These are phyloP conservation scores for Amia ocellicauda DNA, from an alignment of 2,113 vertebrate species.

Conservation along the genomic window DNA sequence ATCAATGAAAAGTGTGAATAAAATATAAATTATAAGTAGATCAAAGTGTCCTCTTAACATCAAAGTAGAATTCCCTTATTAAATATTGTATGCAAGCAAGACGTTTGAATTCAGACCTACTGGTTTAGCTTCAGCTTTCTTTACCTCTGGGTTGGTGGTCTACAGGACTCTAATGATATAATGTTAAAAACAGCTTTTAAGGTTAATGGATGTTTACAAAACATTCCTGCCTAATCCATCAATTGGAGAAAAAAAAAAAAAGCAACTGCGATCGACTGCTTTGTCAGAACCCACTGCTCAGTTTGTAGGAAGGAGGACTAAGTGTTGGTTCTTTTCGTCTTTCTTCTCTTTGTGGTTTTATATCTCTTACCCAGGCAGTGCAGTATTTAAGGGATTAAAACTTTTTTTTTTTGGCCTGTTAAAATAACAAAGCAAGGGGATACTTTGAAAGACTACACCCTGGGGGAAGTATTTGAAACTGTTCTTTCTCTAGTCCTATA, in stretches of 20 bases:
- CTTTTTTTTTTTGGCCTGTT: constrained; percentile 34
- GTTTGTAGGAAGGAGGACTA: constrained; percentile 5
- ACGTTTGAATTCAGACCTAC: no score
- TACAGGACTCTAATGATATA: constrained; percentile 11
- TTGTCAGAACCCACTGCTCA: constrained; percentile 20
- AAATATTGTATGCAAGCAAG: no score
- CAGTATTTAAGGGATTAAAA: constrained; percentile 56
- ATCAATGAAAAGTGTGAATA: no score
- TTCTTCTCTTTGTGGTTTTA: constrained; percentile 35
- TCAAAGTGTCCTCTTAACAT: no score
- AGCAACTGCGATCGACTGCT: no score
- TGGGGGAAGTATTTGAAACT: constrained; percentile 55
- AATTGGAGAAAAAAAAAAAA: neutral
- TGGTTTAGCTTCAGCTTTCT: neutral
- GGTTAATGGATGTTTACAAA: constrained; percentile 36
- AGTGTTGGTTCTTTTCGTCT: constrained; percentile 21
- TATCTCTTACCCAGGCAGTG: constrained; percentile 37
- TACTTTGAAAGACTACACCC: constrained; percentile 52
- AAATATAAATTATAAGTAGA: no score
- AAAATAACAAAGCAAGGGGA: constrained; percentile 52
- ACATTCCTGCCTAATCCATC: constrained; percentile 24
- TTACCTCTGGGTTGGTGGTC: constrained; percentile 26
- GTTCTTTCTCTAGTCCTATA: constrained; percentile 42
- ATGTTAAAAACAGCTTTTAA: constrained; percentile 24
- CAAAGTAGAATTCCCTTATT: no score